phyloP scores from a whole-genome alignment of 2,888 invertebrate genomes.

The Spodoptera picta region DNA sequence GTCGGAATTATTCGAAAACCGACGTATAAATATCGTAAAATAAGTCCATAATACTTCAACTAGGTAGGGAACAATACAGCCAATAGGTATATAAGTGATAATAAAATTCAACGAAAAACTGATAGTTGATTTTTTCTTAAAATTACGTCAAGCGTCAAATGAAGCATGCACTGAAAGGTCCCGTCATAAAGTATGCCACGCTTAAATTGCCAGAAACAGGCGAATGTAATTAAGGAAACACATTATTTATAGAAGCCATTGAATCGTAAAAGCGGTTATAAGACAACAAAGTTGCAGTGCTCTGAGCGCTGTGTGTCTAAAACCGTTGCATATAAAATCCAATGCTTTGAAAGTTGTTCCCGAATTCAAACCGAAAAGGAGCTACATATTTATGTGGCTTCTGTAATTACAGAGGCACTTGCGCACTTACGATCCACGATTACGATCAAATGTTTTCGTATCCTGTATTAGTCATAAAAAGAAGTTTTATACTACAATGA shows the following conservation, averaged over 20 bases:
- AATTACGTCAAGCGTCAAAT: too few relatives aligned
- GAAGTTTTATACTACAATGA: slow-evolving; percentile 26
- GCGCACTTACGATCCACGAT: neutral
- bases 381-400: too few relatives aligned
- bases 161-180: neutral
- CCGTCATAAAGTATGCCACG: neutral
- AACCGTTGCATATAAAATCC: slow-evolving; percentile 44
- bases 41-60: too few relatives aligned
- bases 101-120: too few relatives aligned
- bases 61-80: too few relatives aligned
- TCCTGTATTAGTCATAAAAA: slow-evolving; percentile 22
- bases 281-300: slow-evolving; percentile 20
- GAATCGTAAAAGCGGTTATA: slow-evolving; percentile 31
- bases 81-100: too few relatives aligned
- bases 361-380: too few relatives aligned
- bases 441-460: slow-evolving; percentile 14
- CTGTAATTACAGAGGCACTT: neutral
- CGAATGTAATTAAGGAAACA: slow-evolving; percentile 7
- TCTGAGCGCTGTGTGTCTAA: slow-evolving; percentile 36
- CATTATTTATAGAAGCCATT: slow-evolving; percentile 22
- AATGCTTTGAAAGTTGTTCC: neutral
- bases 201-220: neutral
- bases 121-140: too few relatives aligned
- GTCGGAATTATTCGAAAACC: too few relatives aligned
- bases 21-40: too few relatives aligned